phyloP scores from a whole-genome alignment of 2,888 invertebrate genomes.

The Pemphredon lugubris region DNA sequence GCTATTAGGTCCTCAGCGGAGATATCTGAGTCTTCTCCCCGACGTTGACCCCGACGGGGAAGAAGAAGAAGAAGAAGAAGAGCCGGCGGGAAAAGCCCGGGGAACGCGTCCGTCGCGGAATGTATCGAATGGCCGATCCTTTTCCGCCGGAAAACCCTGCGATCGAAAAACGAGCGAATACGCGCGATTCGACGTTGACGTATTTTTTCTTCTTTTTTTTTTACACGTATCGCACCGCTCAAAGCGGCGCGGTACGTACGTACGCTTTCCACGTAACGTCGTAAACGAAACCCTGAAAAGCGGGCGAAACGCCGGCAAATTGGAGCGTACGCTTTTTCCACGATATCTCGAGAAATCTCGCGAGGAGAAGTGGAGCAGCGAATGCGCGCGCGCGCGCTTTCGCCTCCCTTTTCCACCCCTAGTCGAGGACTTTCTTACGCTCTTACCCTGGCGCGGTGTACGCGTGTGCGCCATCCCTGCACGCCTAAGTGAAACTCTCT shows the following conservation, averaged over 20 bases:
- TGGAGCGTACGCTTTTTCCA: constrained; percentile 46
- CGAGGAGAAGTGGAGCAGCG: constrained; percentile 30
- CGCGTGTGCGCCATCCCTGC: too few relatives aligned
- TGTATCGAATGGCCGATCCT: too few relatives aligned
- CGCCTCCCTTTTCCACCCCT: constrained; percentile 28
- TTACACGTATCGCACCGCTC: constrained; percentile 16
- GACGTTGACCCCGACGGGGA: too few relatives aligned
- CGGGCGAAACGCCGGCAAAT: constrained; percentile 52
- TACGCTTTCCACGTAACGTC: constrained; percentile 59
- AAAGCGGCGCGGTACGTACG: constrained; percentile 40
- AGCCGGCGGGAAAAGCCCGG: too few relatives aligned
- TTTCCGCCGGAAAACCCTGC: too few relatives aligned
- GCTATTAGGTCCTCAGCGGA: too few relatives aligned
- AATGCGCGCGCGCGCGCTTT: neutral
- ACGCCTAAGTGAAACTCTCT: too few relatives aligned
- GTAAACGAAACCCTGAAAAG: constrained; percentile 58
- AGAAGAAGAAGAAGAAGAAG: too few relatives aligned
- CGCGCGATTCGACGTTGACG: neutral
- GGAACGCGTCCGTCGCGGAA: too few relatives aligned
- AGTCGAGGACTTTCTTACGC: constrained; percentile 42
- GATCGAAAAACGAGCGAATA: neutral
- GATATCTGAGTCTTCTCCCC: too few relatives aligned
- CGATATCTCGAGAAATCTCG: constrained; percentile 36
- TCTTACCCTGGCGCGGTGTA: constrained; percentile 7
- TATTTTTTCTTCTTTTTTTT: constrained; percentile 6